phyloP scores from a whole-genome alignment of 2,113 vertebrate genomes.

The Phainopepla nitens region DNA sequence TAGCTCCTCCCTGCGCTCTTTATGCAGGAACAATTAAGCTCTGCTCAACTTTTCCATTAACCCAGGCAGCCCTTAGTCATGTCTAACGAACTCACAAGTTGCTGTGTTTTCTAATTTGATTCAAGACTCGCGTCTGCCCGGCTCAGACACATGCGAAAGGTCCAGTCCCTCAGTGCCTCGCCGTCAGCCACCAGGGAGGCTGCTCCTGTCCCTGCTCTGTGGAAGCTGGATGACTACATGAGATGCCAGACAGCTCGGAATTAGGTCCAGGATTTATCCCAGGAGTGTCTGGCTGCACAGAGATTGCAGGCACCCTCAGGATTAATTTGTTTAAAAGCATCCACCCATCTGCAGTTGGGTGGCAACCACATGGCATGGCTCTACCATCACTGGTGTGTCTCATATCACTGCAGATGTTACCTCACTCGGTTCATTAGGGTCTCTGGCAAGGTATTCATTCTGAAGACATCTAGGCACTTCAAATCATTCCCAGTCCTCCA shows the following conservation, averaged over 20 bases:
- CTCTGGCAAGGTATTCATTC: background rate
- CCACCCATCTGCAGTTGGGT: background rate
- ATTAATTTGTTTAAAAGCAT: background rate
- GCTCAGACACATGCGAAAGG: background rate
- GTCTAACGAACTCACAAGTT: background rate
- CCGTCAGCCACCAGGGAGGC: background rate
- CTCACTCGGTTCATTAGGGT: background rate
- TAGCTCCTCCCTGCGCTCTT: background rate
- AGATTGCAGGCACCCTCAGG: slow-evolving; percentile 4
- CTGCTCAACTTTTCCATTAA: slow-evolving; percentile 6
- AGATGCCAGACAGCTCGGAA: background rate
- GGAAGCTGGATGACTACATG: background rate
- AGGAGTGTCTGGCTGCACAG: background rate
- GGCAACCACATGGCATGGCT: background rate
- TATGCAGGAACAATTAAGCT: background rate
- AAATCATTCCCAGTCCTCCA: background rate
- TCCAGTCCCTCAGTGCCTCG: background rate
- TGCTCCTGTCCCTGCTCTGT: background rate
- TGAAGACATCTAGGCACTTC: background rate
- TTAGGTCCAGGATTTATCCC: background rate
- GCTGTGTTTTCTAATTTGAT: background rate
- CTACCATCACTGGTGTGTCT: background rate
- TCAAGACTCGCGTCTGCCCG: background rate
- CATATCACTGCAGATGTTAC: background rate
- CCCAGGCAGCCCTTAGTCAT: background rate